Conservation (phyloP, 2,888 invertebrate genomes). For the Ligdia adustata region DNA sequence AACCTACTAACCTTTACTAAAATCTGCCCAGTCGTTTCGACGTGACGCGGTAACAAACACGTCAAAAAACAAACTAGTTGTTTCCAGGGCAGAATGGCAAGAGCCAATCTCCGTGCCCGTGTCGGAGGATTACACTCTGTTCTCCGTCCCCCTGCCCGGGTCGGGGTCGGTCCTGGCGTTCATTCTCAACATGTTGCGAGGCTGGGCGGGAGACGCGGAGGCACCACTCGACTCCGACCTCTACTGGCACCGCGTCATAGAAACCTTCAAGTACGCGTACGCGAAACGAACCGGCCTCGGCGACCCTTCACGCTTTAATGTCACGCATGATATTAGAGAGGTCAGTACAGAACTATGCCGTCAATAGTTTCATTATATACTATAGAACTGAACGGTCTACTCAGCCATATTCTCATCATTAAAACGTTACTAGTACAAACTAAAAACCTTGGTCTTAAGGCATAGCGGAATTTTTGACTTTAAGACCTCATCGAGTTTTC, state of each 20-base stretch:
- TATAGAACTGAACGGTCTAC: no score
- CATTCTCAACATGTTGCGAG: constrained; percentile 91
- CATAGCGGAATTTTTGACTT: no score
- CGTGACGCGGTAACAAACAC: no score
- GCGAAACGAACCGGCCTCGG: constrained; percentile 93
- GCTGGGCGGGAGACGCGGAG: constrained; percentile 73
- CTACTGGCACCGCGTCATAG: constrained; percentile 92
- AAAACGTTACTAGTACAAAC: no score
- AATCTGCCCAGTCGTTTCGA: no score
- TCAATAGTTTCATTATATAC: no score
- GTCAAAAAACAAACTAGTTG: no score
- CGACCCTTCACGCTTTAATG: constrained; percentile 81
- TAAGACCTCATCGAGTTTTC: no score
- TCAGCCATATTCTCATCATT: no score
- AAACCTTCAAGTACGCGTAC: constrained; percentile 96
- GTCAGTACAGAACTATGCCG: constrained; percentile 41
- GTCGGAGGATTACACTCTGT: constrained; percentile 86
- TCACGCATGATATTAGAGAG: constrained; percentile 54
- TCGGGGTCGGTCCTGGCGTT: constrained; percentile 92
- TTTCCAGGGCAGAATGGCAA: constrained; percentile 85
- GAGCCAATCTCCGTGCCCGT: constrained; percentile 84
- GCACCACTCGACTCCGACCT: constrained; percentile 61
- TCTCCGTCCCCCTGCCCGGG: constrained; percentile 92
- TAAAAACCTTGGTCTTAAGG: no score
- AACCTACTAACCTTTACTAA: no score